Evolutionary conservation across 2,113 vertebrate species (phyloP).

Genomic region (Psilopogon haemacephalus): DNA sequence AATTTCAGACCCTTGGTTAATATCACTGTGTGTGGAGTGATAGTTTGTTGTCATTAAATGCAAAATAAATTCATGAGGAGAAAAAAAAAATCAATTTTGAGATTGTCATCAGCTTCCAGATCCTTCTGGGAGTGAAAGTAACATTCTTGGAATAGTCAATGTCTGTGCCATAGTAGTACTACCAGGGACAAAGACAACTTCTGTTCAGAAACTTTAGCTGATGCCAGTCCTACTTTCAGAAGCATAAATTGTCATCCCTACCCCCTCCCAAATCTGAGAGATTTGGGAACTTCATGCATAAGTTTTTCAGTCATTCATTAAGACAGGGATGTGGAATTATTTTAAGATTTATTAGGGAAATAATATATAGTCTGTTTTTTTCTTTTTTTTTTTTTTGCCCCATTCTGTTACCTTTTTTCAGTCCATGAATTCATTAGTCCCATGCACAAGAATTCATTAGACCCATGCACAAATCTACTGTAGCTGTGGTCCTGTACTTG

Average conservation of each 20-base stretch:
- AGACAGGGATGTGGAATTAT: background rate
- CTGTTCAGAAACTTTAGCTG: background rate
- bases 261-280: background rate
- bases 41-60: background rate
- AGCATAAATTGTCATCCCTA: background rate
- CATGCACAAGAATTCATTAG: background rate
- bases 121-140: background rate
- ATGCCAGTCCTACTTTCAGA: background rate
- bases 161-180: background rate
- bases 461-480: background rate
- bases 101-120: background rate
- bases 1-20: background rate
- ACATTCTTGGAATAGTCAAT: background rate
- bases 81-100: background rate
- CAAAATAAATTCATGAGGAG: background rate
- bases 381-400: background rate
- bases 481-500: background rate
- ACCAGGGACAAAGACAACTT: background rate
- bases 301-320: background rate
- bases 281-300: background rate
- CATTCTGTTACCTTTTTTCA: background rate
- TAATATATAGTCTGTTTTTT: background rate
- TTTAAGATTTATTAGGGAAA: conserved; percentile 1
- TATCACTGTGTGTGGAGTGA: background rate
- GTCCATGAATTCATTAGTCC: background rate